Evolutionary conservation across 2,888 invertebrate genomes (phyloP), one percentile per base, ranked within the genome.

Genomic region (Lacanobia wlatinum): DNA sequence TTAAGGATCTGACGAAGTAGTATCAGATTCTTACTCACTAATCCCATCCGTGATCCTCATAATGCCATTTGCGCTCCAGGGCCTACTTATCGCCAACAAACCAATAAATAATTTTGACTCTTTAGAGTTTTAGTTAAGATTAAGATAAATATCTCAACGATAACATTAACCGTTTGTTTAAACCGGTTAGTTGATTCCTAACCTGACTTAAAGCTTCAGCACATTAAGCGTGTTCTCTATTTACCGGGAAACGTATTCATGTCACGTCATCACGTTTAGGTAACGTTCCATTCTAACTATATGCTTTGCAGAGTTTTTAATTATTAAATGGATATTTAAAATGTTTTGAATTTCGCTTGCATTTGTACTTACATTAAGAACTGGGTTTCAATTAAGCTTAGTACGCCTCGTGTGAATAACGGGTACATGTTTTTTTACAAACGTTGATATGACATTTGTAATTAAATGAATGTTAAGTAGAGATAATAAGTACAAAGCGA

Each of bases 211-310:
- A 72, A 76, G 70, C 59, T 40, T 64, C 38, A 59, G 62, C 66
- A 67, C 40, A 61, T 70, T 73, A 80, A 75, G 70, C 74, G 56
- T 68, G 58, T 76, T 79, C 83, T 80, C 80, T 87, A 82, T 87
- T 83, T 87, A 89, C 85, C 88, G 79, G 80, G 81, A 86, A 87
- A 90, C 88, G 90, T 91, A 92, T 91, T 92, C 91, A 90, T 82
- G 88, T 88, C 90, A 90, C 87, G 89, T 87, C 88, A 88, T 87
- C 90, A 87, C 90, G 90, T 91, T 92, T 90, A 91, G 85, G 89
- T 88, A 87, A 86, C 80, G 84, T 85, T 83, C 85, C 79, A 73
- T 80, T 74, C 78, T 75, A 65, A 73, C 61, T 76, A 70, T 52
- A 68, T 84, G 84, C 76, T 88, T 86, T 56, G 84, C 72, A 62